Evolutionary conservation across 1,140 invertebrate species (phyloP).

Genomic region (Phocides pigmalion): DNA sequence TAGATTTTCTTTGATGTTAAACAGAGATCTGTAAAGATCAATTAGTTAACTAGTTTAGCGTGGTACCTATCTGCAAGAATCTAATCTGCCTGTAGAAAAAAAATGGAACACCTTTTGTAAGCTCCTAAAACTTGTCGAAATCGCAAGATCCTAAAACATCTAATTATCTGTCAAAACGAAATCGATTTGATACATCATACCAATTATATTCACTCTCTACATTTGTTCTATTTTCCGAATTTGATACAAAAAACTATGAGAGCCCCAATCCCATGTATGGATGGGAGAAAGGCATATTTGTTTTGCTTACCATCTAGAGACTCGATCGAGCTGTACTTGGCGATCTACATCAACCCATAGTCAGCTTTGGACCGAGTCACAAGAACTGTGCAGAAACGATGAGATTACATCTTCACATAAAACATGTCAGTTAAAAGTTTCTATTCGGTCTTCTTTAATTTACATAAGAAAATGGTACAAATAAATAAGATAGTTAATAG

Average conservation of each 20-base stretch:
- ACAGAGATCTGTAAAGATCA: too few relatives aligned
- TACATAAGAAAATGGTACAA: too few relatives aligned
- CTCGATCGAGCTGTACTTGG: slow-evolving; percentile 24
- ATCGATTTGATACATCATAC: not conserved
- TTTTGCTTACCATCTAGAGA: slow-evolving; percentile 22
- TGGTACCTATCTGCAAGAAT: too few relatives aligned
- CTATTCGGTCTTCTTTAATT: too few relatives aligned
- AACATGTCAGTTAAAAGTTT: not conserved
- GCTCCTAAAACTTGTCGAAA: too few relatives aligned
- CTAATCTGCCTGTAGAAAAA: too few relatives aligned
- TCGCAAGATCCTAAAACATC: too few relatives aligned
- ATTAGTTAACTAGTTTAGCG: too few relatives aligned
- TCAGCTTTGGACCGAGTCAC: not conserved
- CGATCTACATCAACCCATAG: slow-evolving; percentile 16
- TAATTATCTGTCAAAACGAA: slow-evolving; percentile 8
- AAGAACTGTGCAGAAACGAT: slow-evolving; percentile 10
- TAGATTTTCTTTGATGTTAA: too few relatives aligned
- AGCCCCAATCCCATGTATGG: slow-evolving; percentile 25
- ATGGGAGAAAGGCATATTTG: slow-evolving; percentile 30
- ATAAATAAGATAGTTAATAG: too few relatives aligned
- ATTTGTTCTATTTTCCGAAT: slow-evolving; percentile 28
- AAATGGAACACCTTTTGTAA: too few relatives aligned
- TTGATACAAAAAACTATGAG: slow-evolving; percentile 20
- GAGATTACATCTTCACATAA: not conserved
- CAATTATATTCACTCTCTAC: slow-evolving; percentile 21